These are phyloP conservation scores for Sphenodon punctatus DNA, from an alignment of 2,797 vertebrate species.

Conservation along the genomic window DNA sequence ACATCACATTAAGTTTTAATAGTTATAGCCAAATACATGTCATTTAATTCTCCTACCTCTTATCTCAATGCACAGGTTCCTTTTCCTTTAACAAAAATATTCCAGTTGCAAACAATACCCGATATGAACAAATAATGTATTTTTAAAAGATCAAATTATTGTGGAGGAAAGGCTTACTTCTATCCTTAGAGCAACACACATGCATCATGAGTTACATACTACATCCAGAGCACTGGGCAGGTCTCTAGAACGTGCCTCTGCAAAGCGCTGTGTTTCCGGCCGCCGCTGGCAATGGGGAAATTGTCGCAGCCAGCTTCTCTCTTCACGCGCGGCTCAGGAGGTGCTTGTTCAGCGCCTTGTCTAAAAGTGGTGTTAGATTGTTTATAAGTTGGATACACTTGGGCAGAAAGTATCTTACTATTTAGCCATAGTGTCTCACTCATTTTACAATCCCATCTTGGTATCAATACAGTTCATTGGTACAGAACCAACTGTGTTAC, in stretches of 20 bases:
- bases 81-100: conserved; percentile 58
- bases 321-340: too few species aligned
- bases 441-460: background rate
- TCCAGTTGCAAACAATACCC: conserved; percentile 67
- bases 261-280: too few species aligned
- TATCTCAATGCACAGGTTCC: conserved; percentile 70
- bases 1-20: conserved; percentile 35
- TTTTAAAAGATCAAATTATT: conserved; percentile 62
- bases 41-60: conserved; percentile 54
- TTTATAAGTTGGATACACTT: too few species aligned
- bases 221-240: too few species aligned
- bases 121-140: conserved; percentile 62
- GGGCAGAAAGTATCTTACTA: background rate
- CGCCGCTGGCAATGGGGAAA: too few species aligned
- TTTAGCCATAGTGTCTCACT: background rate
- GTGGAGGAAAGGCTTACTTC: conserved; percentile 43
- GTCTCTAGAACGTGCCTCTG: too few species aligned
- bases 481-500: background rate
- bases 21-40: conserved; percentile 28
- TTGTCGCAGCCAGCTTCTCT: too few species aligned
- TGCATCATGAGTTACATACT: too few species aligned
- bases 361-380: too few species aligned
- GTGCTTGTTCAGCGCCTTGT: too few species aligned
- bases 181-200: too few species aligned
- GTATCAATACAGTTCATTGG: background rate